Base-by-base conservation (phyloP, 2,888 invertebrate genomes). In the Pandemis cinnamomeana region DNA sequence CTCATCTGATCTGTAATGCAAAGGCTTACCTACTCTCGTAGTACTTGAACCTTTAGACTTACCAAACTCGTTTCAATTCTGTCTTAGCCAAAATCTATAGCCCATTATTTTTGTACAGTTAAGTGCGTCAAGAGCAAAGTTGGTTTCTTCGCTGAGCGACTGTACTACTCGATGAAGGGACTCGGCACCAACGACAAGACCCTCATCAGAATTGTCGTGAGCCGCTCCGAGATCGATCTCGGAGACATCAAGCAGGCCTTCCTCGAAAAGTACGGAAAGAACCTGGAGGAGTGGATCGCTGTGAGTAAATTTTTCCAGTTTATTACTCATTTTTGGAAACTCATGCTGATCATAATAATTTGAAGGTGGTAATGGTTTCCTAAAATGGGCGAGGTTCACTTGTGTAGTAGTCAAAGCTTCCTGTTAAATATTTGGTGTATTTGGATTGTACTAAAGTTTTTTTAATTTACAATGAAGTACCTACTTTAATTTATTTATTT, bases 161-260 rank as follows among this genome's bases (percentile, higher is more conserved):
- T 99, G 60, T 96, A 98, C 89, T 96, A 97, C 78, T 96, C 97
- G 79, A 98, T 99, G 98, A 97, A 97, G 89, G 99, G 99, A 63
- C 83, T 98, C 83, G 98, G 96, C 46, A 99, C 99, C 78, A 98
- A 97, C 86, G 98, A 99, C 89, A 97, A 97, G 88, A 98, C 98
- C 76, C 95, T 99, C 81, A 98, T 99, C 86, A 97, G 99, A 87
- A 98, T 99, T 83, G 92, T 98, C 79, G 98, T 98, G 71, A 97
- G 98, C 81, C 96, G 98, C 88, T 97, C 97, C 72, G 97, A 98
- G 95, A 98, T 98, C 82, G 99, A 99, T 91, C 95, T 99, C 84
- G 98, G 97, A 72, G 98, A 98, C 89, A 98, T 99, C 86, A 98
- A 98, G 88, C 96, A 97, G 86, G 98, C 98, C 78, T 99, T 98